Evolutionary conservation across 1,140 invertebrate genomes (phyloP).

Genomic region (Eubasilissa regina): DNA sequence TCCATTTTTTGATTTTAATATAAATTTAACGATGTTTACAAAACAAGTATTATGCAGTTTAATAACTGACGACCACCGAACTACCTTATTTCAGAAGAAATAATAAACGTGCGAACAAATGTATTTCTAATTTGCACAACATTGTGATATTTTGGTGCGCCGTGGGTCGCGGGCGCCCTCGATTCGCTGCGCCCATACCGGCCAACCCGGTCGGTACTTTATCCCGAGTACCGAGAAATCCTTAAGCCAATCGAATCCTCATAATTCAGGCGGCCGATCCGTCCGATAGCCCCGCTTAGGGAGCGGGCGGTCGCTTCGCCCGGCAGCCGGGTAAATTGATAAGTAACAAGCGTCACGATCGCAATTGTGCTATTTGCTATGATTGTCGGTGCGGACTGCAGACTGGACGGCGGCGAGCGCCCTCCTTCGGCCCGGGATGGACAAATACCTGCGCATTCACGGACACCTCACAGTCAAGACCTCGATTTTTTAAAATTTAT

Average conservation of each 20-base stretch:
- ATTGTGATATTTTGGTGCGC: not conserved
- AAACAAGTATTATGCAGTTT: too few species aligned
- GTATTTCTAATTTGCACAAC: not conserved
- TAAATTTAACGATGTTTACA: too few species aligned
- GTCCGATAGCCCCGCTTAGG: slow-evolving; percentile 34
- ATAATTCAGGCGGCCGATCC: slow-evolving; percentile 40
- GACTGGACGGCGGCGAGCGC: slow-evolving; percentile 12
- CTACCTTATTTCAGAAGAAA: too few species aligned
- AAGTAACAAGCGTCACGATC: slow-evolving; percentile 58
- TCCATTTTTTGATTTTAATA: too few species aligned
- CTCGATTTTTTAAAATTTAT: too few species aligned
- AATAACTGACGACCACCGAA: too few species aligned
- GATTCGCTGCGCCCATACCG: not conserved
- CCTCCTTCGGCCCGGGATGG: too few species aligned
- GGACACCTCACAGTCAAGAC: too few species aligned
- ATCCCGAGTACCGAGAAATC: slow-evolving; percentile 35
- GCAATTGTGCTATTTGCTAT: slow-evolving; percentile 46
- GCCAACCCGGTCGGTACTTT: not conserved
- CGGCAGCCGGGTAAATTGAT: slow-evolving; percentile 55
- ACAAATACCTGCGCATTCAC: too few species aligned
- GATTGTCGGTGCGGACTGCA: slow-evolving; percentile 23
- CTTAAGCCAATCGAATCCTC: slow-evolving; percentile 45
- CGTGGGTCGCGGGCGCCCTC: too few species aligned
- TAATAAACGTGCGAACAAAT: too few species aligned
- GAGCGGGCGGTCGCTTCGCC: slow-evolving; percentile 10